Base-by-base conservation (phyloP, 1,140 invertebrate species). In the Lepidurus arcticus region DNA sequence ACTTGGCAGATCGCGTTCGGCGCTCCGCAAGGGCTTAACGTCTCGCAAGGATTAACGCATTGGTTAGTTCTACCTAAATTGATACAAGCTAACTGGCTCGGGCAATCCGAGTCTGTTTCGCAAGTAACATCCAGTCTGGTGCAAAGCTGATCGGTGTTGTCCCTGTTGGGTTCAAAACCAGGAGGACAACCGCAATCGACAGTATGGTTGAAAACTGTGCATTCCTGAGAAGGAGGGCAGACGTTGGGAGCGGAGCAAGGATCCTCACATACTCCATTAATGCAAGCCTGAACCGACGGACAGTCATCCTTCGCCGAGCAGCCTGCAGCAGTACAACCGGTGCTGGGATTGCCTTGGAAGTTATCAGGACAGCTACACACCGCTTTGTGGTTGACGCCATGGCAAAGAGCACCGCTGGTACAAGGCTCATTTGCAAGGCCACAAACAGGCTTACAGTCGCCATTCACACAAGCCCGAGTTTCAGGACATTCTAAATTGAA, bases 261-360 rank as follows among this genome's bases (percentile, higher is more conserved):
- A 84, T 94, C 90, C 16, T 93, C 89, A 85, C 95, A 97, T 81
- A 94, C 92, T 76, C 90, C 90, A 81, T 94, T 94, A 73, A 92
- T 89, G 83, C 95, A 97, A 80, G 92, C 90, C 83, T 92, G 90
- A 81, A 95, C 92, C 44, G 87, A 86, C 1, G 94, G 93, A 86
- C 95, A 97, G 80, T 97, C 94, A 79, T 92, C 92, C 83, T 95
- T 94, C 77, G 92, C 92, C 81, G 90, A 89, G 85, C 95, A 97
- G n/a, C 94, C 95, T 73, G 96, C 90, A 8, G 92, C 88, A 78
- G 88, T 87, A 82, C 94, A 96, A 77, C 90, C 88, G 26, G 77
- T 77, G 79, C 89, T 89, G 2, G 93, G 90, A 86, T 96, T 92
- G 53, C 94, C 93, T 80, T 92, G 88, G 81, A 92, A 94, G 74